Base-by-base conservation (phyloP, 1,140 invertebrate genomes). In the Anoplolepis gracilipes region DNA sequence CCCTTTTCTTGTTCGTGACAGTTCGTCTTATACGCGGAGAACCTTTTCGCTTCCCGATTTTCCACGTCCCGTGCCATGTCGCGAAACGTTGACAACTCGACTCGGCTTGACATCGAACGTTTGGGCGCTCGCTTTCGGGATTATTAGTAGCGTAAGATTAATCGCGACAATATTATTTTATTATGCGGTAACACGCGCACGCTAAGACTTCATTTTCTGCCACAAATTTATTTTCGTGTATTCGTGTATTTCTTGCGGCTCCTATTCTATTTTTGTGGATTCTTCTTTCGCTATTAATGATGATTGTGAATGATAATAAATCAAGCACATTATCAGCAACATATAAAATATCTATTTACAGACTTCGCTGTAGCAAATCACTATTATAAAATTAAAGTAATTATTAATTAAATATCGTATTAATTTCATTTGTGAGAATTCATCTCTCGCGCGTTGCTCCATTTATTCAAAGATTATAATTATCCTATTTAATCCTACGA, bases 1-100 rank as follows among this genome's bases (percentile, higher is more conserved):
- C 69, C 76, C 70, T 57, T 82, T 88, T 85, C 82, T 76, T 64
- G 55, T 11, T 49, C 49, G 59, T 88, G 87, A 81, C 82, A 85
- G 87, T 89, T 69, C 84, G 75, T 85, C 75, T 85, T 85, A 81
- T 85, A 25, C 76, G 19, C 76, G 19, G 25, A 30, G 53, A 61
- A 57, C 25, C 36, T 81, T 57, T 72, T 81, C 46, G 65, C 53
- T 72, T 72, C n/a, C 67, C 42, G 28, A 73, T 72, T 73, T 73
- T 46, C 53, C 46, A 16, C 77, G 22, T 69, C 30, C 16, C 42
- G 46, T 49, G 42, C 62, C 49, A 36, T 28, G 33, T 25, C 22
- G 30, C 30, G 62, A 57, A 7, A 55, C 77, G 78, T 72, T 59
- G 78, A 82, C 78, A 72, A 73, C 67, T 42, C 78, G 67, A 73